Evolutionary conservation across 2,113 vertebrate species (phyloP).

Genomic region (Antechinus stuartii): DNA sequence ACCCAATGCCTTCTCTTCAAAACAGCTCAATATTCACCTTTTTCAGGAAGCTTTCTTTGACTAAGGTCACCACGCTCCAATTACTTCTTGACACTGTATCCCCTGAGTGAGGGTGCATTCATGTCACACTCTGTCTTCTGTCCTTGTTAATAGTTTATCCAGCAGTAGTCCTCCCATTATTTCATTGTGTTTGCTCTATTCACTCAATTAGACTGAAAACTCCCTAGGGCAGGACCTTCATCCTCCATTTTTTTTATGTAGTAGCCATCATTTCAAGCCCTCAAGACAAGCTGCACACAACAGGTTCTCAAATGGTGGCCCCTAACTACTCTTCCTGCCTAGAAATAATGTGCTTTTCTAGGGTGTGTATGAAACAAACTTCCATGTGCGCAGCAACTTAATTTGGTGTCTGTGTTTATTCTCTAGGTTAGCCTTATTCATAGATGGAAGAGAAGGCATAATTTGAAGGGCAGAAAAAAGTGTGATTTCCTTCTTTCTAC

Average conservation of each 20-base stretch:
- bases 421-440: not conserved
- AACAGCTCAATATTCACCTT: not conserved
- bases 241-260: not conserved
- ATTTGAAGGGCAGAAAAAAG: not conserved
- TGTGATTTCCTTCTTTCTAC: not conserved
- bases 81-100: not conserved
- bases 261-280: not conserved
- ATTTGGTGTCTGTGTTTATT: not conserved
- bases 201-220: not conserved
- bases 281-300: not conserved
- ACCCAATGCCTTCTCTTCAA: not conserved
- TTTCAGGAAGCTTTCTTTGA: not conserved
- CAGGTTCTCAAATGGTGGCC: not conserved
- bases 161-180: not conserved
- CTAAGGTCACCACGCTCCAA: not conserved
- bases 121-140: not conserved
- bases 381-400: not conserved
- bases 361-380: not conserved
- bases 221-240: not conserved
- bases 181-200: not conserved
- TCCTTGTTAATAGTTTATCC: constrained; percentile 4
- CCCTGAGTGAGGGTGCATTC: not conserved
- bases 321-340: not conserved
- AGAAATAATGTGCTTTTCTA: not conserved
- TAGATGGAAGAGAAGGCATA: not conserved